Conservation (phyloP, 2,797 vertebrate genomes). For the Oceanodroma leucorhoa region DNA sequence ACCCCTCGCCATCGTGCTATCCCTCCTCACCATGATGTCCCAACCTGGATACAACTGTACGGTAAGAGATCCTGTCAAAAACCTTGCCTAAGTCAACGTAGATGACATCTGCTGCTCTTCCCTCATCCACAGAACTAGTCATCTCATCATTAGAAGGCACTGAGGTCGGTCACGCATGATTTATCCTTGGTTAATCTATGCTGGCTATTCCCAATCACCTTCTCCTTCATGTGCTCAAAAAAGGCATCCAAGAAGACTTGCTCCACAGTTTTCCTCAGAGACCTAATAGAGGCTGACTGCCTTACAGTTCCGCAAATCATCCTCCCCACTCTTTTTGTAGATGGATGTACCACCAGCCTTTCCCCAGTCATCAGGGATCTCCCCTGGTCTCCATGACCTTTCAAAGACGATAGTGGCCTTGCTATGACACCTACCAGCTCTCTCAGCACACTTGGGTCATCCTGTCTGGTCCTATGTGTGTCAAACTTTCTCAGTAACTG, state of each 20-base stretch:
- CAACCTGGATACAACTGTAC: background rate
- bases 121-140: background rate
- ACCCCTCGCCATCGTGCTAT: background rate
- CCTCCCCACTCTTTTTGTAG: background rate
- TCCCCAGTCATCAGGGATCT: background rate
- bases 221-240: background rate
- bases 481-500: background rate
- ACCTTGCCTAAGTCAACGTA: background rate
- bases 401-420: background rate
- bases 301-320: background rate
- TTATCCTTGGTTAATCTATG: background rate
- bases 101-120: background rate
- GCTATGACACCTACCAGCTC: background rate
- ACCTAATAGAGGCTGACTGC: background rate
- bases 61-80: background rate
- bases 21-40: background rate
- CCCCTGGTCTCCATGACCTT: background rate
- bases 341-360: background rate
- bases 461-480: background rate
- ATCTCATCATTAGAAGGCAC: background rate
- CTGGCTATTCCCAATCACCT: background rate
- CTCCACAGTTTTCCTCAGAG: background rate
- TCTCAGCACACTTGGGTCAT: background rate
- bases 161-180: background rate
- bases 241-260: background rate